Evolutionary conservation across 2,113 vertebrate genomes (phyloP).

Genomic region (Coptodon bakossiorum): DNA sequence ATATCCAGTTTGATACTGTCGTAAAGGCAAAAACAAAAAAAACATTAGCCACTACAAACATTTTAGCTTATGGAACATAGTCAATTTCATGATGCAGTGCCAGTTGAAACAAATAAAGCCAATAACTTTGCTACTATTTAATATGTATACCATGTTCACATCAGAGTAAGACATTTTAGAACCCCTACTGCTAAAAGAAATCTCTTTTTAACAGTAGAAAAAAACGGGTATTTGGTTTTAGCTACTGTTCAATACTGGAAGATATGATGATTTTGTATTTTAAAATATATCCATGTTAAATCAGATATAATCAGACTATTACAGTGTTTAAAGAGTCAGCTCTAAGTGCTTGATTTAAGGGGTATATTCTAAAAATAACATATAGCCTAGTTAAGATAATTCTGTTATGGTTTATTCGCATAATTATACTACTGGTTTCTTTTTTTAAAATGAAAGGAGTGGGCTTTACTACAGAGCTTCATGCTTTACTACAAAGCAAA

Average conservation of each 20-base stretch:
- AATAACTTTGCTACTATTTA: not conserved
- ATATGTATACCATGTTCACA: not conserved
- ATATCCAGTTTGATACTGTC: not conserved
- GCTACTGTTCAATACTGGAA: not conserved
- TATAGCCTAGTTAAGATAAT: not conserved
- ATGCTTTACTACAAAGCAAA: not conserved
- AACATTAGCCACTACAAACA: not conserved
- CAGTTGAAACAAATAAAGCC: not conserved
- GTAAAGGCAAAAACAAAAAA: not conserved
- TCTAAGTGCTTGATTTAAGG: not conserved
- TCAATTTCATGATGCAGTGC: not conserved
- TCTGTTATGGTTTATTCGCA: not conserved
- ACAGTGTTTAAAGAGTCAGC: not conserved
- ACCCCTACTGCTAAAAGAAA: not conserved
- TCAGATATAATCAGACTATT: not conserved
- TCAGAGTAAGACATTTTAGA: not conserved
- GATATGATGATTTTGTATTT: not conserved
- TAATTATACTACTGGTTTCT: not conserved
- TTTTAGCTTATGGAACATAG: not conserved
- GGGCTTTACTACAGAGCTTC: not conserved
- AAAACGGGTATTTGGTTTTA: fast-evolving
- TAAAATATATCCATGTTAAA: not conserved
- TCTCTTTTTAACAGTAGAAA: not conserved
- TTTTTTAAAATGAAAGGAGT: not conserved
- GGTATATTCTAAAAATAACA: not conserved